These are phyloP conservation scores for Myrmecobius fasciatus DNA, from an alignment of 2,113 vertebrate genomes.

Conservation along the genomic window DNA sequence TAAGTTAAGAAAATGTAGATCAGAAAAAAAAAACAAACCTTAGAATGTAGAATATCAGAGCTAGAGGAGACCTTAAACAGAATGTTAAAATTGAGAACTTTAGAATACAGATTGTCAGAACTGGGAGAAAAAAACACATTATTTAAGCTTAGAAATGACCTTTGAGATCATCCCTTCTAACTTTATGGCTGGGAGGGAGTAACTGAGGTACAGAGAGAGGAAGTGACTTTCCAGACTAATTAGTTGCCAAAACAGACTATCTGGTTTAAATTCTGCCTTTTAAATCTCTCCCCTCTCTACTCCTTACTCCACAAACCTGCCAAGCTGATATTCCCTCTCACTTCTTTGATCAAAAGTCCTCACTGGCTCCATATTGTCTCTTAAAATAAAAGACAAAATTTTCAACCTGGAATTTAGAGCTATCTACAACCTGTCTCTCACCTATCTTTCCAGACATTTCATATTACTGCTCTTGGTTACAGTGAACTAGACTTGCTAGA, in stretches of 20 bases:
- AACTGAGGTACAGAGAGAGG: background rate
- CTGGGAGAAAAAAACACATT: background rate
- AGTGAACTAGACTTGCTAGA: background rate
- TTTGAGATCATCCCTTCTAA: background rate
- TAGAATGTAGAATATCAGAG: background rate
- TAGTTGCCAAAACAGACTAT: background rate
- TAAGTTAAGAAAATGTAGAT: no score
- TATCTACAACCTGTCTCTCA: background rate
- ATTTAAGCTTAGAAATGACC: background rate
- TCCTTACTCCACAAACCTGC: background rate
- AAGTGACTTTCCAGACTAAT: background rate
- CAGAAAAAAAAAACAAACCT: background rate
- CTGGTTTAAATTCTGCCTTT: background rate
- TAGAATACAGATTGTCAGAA: background rate
- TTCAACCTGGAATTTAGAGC: background rate
- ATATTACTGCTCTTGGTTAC: background rate
- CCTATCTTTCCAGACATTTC: background rate
- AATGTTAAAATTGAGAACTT: background rate
- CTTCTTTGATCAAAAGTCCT: background rate
- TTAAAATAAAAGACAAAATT: background rate
- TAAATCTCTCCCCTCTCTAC: background rate
- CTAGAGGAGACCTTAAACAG: background rate
- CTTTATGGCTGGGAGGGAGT: background rate
- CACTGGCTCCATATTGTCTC: background rate
- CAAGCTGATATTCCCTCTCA: background rate